Base-by-base conservation (phyloP, 1,140 invertebrate species). In the Bombus polaris region DNA sequence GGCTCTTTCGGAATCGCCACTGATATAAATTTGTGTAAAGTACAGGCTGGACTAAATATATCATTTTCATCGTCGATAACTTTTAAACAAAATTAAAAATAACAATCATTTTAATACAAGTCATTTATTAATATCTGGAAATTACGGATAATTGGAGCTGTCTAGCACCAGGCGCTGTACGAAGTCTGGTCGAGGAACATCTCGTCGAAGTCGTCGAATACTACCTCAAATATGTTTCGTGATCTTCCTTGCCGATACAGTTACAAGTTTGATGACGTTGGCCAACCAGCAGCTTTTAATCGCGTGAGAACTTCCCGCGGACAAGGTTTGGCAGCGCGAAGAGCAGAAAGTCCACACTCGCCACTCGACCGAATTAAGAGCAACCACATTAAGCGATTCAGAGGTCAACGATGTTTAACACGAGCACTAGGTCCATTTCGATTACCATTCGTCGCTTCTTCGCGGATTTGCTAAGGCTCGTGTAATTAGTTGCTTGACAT, bases 231-330 rank as follows among this genome's bases (percentile, higher is more conserved):
- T 53, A 53, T 8, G 6, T 53, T 53, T 53, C 47, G 47, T 53
- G 6, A 22, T 53, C 5, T 22, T 53, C 5, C 47, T 44, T 35
- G 42, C 22, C 39, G 44, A 42, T 57, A 22, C 18, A 53, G 47
- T 53, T 59, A 10, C 57, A 71, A 22, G 65, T 78, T 83, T 78
- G 76, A 87, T 62, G 57, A 74, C 65, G 37, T 73, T 74, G 66
- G 10, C 28, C 68, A 9, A 39, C 25, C 22, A 37, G 57, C 35
- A 13, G 39, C 80, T 72, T 73, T 73, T 73, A 37, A 82, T 74
- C 57, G 37, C 44, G 65, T 1, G 28, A 39, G 6, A 71, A 18
- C 37, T 28, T 39, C 9, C 2, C 25, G 32, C 2, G 81, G 42
- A 28, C 4, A 70, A 39, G 68, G 22, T 39, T 70, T 68, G 18